A percentile compares a stretch with the other conserved stretches of the same genome.
Conservation (phyloP, 2,888 invertebrate species). For the Chesias legatella region DNA sequence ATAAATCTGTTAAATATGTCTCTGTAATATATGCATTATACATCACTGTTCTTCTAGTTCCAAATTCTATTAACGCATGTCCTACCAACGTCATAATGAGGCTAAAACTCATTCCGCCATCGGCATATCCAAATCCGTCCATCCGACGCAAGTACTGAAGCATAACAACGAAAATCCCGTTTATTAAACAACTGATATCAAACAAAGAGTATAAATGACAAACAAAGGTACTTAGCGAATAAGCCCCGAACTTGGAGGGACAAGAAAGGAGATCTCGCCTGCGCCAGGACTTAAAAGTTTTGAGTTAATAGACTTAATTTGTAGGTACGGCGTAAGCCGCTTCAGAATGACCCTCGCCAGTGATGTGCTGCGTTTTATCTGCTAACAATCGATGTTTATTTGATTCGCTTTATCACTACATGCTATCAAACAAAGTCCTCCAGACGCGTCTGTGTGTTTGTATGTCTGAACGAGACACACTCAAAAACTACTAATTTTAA, state of each 20-base stretch:
- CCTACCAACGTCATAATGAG: too few relatives aligned
- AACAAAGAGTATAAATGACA: slow-evolving; percentile 63
- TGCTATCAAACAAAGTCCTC: too few relatives aligned
- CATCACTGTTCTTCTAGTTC: too few relatives aligned
- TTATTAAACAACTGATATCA: slow-evolving; percentile 48
- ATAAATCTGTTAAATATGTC: too few relatives aligned
- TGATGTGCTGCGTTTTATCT: slow-evolving; percentile 42
- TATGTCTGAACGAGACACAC: too few relatives aligned
- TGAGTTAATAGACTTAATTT: slow-evolving; percentile 79
- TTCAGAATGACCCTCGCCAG: slow-evolving; percentile 64
- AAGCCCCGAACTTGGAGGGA: slow-evolving; percentile 68
- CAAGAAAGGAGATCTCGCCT: slow-evolving; percentile 76
- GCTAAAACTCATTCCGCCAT: too few relatives aligned
- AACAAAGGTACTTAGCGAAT: slow-evolving; percentile 75
- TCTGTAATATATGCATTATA: too few relatives aligned
- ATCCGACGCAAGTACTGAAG: slow-evolving; percentile 11
- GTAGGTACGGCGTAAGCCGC: slow-evolving; percentile 71
- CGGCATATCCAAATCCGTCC: too few relatives aligned
- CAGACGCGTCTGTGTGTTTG: too few relatives aligned
- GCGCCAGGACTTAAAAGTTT: slow-evolving; percentile 76
- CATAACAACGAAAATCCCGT: slow-evolving; percentile 53
- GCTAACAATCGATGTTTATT: slow-evolving; percentile 42
- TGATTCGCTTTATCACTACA: background rate
- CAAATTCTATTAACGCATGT: too few relatives aligned
- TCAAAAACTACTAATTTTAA: too few relatives aligned